Conservation (phyloP, 2,113 vertebrate species). For the Thalassarche chlororhynchos region DNA sequence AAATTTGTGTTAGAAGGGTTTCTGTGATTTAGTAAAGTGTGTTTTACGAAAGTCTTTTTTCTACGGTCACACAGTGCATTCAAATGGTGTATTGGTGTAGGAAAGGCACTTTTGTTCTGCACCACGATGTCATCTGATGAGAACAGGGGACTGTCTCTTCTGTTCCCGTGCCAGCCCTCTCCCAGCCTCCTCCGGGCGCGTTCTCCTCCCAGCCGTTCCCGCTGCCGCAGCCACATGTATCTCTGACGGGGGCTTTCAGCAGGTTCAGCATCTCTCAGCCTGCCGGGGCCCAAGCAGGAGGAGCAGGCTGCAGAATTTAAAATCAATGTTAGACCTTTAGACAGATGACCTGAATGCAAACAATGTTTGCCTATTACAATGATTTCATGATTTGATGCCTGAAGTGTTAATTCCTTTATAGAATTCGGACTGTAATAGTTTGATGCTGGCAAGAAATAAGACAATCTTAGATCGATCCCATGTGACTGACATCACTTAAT, state of each 20-base stretch:
- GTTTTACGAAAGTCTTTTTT: neutral
- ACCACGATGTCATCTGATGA: neutral
- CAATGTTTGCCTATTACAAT: neutral
- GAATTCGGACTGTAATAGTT: neutral
- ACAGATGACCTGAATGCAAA: neutral
- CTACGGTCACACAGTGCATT: neutral
- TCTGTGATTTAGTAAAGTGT: neutral
- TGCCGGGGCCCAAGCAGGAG: neutral
- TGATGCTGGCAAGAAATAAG: neutral
- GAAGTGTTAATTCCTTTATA: neutral
- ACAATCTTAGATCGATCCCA: neutral
- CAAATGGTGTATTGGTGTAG: neutral
- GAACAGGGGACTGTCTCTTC: neutral
- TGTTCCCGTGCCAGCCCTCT: neutral
- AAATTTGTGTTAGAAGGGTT: neutral
- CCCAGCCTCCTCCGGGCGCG: neutral
- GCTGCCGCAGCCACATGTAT: accelerated
- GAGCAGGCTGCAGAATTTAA: neutral
- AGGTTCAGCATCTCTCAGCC: neutral
- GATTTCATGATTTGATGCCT: neutral
- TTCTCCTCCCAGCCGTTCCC: neutral
- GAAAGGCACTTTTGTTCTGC: neutral
- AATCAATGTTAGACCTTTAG: neutral
- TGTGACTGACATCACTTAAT: neutral
- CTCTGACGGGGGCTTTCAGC: neutral